Evolutionary conservation across 1,140 invertebrate genomes (phyloP), one percentile per base, ranked within the genome.

Genomic region (Hylyphantes graminicola): DNA sequence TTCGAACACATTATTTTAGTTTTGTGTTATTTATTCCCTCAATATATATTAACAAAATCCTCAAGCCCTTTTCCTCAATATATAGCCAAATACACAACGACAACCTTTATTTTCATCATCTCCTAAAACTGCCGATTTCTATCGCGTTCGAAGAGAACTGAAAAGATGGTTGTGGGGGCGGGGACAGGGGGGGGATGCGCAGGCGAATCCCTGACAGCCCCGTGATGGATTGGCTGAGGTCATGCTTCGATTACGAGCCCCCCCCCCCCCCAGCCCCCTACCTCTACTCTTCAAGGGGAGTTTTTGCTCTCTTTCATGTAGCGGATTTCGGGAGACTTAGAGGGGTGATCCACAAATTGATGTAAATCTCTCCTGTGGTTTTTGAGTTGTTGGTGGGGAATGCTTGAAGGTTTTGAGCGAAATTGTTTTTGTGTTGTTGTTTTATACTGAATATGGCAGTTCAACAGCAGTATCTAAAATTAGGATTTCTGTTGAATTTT

Each of bases 171-270:
- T 55, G 54, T 13, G 21, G 17, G 10, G 72, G n/a, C n/a, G 68
- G 54, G 51, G 68, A 48, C 35, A 48, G 63, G 64, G 19, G 48
- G 64, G 13, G 12, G 35, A 6, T 21, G n/a, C 13, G 13, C 15
- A 35, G 64, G 77, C 64, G 4, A 54, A 68, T 54, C 19, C 54
- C 53, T 79, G 77, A 79, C 77, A 79, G 35, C 51, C 7, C 50
- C 15, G 73, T 81, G 79, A 81, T 81, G 68, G 79, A 81, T 81
- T 51, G 68, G 35, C 67, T 48, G 53, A 64, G 79, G 67, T 73
- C 68, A 17, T 12, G 51, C 35, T 35, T 48, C 79, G 11, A 57
- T 73, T 63, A 81, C 79, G 70, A 70, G 67, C 68, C 63, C 35
- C 76, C 76, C 63, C 9, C 50, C 51, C 8, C 15, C 15, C 51